Percentiles rank a stretch among this genome's conserved stretches.
These are phyloP conservation scores for Eristalis arbustorum DNA, from an alignment of 2,888 invertebrate species.

Conservation along the genomic window DNA sequence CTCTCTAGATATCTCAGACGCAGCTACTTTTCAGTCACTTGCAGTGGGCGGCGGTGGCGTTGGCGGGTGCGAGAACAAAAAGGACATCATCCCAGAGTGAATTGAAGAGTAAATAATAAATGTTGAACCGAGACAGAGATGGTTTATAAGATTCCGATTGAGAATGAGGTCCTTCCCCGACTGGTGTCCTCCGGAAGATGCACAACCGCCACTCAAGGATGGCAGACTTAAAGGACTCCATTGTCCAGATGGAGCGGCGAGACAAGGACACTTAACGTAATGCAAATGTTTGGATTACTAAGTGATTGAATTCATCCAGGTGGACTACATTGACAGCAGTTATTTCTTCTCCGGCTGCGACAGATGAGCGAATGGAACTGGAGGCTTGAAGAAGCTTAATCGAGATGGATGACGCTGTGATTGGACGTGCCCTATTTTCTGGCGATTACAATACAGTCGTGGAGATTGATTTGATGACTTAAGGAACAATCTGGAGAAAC, in stretches of 20 bases:
- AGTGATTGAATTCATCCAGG: constrained; percentile 23
- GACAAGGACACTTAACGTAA: not conserved
- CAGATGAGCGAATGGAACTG: not conserved
- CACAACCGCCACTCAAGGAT: not conserved
- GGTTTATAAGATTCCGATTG: constrained; percentile 39
- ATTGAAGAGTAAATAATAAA: constrained; percentile 61
- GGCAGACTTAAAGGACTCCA: not conserved
- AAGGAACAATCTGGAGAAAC: too few species aligned
- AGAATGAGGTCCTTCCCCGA: constrained; percentile 17
- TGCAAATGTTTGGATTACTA: constrained; percentile 32
- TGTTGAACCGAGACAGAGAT: constrained; percentile 38
- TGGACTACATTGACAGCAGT: not conserved
- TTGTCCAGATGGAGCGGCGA: not conserved
- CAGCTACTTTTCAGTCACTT: constrained; percentile 40
- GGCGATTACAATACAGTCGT: not conserved
- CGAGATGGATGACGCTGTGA: not conserved
- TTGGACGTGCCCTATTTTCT: not conserved
- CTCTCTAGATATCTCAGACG: constrained; percentile 31
- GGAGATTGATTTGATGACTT: not conserved
- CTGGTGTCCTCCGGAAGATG: constrained; percentile 11
- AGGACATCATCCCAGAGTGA: constrained; percentile 29
- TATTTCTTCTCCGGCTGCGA: not conserved
- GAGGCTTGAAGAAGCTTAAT: not conserved
- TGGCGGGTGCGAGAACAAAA: constrained; percentile 18
- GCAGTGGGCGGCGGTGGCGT: not conserved